phyloP scores from a whole-genome alignment of 2,888 invertebrate genomes.

The Leucophenga montana region DNA sequence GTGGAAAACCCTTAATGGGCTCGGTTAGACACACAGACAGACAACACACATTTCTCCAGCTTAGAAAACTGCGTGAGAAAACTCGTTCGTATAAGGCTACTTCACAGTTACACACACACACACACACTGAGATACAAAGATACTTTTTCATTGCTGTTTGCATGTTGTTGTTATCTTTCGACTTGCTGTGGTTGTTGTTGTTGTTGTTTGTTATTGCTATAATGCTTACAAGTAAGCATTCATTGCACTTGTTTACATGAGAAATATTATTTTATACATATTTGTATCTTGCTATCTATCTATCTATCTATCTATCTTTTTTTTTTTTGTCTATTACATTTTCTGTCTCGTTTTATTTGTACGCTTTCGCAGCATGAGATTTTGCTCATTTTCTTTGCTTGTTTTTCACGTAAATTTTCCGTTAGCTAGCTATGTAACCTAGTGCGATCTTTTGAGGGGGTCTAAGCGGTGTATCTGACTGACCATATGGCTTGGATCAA shows the following conservation, averaged over 20 bases:
- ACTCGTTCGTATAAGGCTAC: slow-evolving; percentile 41
- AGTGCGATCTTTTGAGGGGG: background rate
- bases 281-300: background rate
- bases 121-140: slow-evolving; percentile 28
- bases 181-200: slow-evolving; percentile 8
- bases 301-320: background rate
- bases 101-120: background rate
- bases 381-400: background rate
- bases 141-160: slow-evolving; percentile 40
- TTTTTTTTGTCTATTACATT: slow-evolving; percentile 1
- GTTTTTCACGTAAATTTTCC: slow-evolving; percentile 49
- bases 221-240: slow-evolving; percentile 14
- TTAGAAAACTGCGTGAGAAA: slow-evolving; percentile 56
- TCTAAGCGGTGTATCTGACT: background rate
- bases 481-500: background rate
- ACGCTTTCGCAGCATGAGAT: background rate
- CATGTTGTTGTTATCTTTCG: slow-evolving; percentile 42
- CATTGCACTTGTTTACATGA: slow-evolving; percentile 63
- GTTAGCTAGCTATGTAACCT: background rate
- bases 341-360: too few relatives aligned
- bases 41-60: slow-evolving; percentile 33
- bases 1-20: slow-evolving; percentile 57
- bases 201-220: slow-evolving; percentile 35
- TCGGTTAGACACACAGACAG: slow-evolving; percentile 18
- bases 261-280: slow-evolving; percentile 41